These are phyloP conservation scores for Ceuthmochares aereus DNA, from an alignment of 2,113 vertebrate species.

Conservation along the genomic window DNA sequence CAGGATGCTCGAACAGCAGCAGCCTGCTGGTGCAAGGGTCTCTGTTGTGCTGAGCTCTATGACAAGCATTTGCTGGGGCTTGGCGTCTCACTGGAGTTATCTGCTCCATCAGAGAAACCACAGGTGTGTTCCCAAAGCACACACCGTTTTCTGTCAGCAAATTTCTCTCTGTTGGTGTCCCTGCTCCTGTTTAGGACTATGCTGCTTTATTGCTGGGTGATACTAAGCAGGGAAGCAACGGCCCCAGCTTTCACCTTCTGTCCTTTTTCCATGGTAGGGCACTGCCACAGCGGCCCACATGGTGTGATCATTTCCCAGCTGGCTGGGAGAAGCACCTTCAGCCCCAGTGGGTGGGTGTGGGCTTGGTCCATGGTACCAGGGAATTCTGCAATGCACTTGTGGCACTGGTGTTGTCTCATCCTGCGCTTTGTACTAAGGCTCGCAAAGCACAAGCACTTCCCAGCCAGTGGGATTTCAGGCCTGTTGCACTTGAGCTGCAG, in stretches of 20 bases:
- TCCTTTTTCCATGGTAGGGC: not conserved
- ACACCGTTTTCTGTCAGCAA: not conserved
- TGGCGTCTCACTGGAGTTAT: not conserved
- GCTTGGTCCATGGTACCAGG: not conserved
- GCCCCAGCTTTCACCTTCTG: not conserved
- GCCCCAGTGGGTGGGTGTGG: not conserved
- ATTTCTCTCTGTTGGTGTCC: not conserved
- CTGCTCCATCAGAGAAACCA: not conserved
- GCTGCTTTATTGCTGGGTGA: not conserved
- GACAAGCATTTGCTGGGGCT: not conserved
- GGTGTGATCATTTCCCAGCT: not conserved
- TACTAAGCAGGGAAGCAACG: not conserved
- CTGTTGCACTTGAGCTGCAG: not conserved
- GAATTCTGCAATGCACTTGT: not conserved
- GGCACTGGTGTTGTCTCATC: not conserved
- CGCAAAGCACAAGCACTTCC: not conserved
- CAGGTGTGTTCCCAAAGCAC: not conserved
- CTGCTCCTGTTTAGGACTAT: not conserved
- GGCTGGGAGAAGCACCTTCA: not conserved
- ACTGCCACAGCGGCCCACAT: not conserved
- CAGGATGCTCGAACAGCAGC: not conserved
- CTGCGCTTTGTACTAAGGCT: not conserved
- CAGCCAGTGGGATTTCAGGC: not conserved
- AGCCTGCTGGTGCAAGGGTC: not conserved
- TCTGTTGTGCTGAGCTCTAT: not conserved